Conservation (phyloP, 2,888 invertebrate genomes). For the Drosophila prolongata region DNA sequence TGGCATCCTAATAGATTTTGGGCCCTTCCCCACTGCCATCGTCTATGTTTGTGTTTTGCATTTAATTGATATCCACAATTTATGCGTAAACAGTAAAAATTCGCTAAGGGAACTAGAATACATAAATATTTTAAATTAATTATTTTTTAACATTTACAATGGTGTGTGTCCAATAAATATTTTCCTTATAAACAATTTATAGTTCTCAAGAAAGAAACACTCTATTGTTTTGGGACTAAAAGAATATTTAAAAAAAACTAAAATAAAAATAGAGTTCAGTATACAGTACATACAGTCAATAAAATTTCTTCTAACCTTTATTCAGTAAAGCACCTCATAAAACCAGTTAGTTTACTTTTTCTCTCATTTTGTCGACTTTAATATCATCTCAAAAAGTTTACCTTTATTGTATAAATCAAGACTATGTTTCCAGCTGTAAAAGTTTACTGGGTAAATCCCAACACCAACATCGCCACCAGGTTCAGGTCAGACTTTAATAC, state of each 20-base stretch:
- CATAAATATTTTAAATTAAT: not conserved
- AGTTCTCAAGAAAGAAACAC: no score
- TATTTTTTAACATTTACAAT: not conserved
- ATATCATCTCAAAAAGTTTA: not conserved
- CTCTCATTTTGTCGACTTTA: not conserved
- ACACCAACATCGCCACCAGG: constrained; percentile 8
- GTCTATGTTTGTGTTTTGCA: constrained; percentile 32
- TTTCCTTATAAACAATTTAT: no score
- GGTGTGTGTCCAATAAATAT: no score
- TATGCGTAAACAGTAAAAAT: constrained; percentile 6
- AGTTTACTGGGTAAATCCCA: constrained; percentile 13
- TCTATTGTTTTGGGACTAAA: no score
- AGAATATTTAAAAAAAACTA: no score
- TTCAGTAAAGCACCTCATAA: no score
- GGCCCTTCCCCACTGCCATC: constrained; percentile 4
- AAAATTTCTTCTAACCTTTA: no score
- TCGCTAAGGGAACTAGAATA: not conserved
- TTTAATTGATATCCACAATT: constrained; percentile 40
- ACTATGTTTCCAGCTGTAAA: constrained; percentile 1
- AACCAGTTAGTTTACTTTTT: no score
- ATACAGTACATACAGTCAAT: no score
- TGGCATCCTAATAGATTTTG: constrained; percentile 61
- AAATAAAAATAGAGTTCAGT: no score
- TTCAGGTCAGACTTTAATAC: constrained; percentile 42
- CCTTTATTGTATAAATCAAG: not conserved